Conservation (phyloP, 2,113 vertebrate genomes). For the Cathartes aura region DNA sequence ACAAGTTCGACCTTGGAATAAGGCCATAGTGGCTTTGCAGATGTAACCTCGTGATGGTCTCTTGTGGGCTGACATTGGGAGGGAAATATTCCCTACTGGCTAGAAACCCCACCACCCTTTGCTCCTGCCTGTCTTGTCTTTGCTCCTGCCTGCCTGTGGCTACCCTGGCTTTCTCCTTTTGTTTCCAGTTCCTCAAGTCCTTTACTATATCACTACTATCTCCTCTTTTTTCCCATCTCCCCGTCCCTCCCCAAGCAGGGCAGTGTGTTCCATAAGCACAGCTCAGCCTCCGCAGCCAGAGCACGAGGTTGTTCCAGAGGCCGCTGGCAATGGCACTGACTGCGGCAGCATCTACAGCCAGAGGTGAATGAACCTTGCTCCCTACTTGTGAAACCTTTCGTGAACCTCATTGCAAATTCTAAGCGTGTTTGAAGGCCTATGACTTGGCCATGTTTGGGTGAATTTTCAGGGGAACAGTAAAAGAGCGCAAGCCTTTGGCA, state of each 20-base stretch:
- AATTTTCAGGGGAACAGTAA: background rate
- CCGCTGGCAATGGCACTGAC: background rate
- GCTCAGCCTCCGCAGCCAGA: background rate
- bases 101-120: background rate
- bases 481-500: background rate
- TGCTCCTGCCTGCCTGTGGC: background rate
- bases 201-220: background rate
- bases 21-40: background rate
- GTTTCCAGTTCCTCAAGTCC: background rate
- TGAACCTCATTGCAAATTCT: background rate
- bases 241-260: background rate
- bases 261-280: background rate
- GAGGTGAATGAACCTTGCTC: background rate
- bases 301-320: background rate
- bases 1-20: background rate
- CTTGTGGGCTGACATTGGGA: background rate
- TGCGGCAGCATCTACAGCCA: accelerated
- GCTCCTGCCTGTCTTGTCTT: background rate
- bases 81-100: background rate
- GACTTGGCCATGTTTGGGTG: background rate
- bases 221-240: background rate
- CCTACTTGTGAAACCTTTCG: background rate
- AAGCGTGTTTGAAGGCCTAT: accelerated
- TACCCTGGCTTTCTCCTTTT: background rate
- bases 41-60: background rate